Base-by-base conservation (phyloP, 2,113 vertebrate genomes). In the Tautogolabrus adspersus region DNA sequence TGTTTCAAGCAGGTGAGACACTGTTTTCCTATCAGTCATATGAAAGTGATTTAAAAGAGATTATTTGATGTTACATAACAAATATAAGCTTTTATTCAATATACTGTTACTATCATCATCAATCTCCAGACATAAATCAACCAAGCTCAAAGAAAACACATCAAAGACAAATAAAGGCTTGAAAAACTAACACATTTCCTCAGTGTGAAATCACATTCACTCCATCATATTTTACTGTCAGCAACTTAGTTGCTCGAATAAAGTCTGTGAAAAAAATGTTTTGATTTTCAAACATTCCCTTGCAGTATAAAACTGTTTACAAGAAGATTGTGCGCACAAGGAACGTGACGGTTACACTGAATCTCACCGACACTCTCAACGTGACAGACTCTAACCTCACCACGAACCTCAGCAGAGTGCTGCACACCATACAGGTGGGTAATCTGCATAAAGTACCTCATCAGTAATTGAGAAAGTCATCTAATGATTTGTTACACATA, bases 1-100 rank as follows among this genome's bases (percentile, higher is more conserved):
- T 99, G 97, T 93, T 99, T 99, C 93, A 97, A 96, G 93, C 98
- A 99, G 97, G 98, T 99, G 89, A 91, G 95, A 0, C 3, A n/a
- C 8, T 59, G 11, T 34, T 54, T 55, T 55, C 19, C 19, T 6
- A 9, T 55, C 34, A 46, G 9, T 55, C 7, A 46, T 7, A 23
- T 22, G 7, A 47, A 47, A 19, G 10, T 22, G 7, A 30, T 44
- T 34, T 34, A 34, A 34, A 34, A 34, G 30, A 6, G 30, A 22
- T 23, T 21, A 34, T 61, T 49, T 18, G 6, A 49, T 49, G 6
- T 18, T 1, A 49, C 16, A 49, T 18, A 13, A 46, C 4, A 19
- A 8, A 47, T 42, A 60, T 46, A 37, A 34, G 5, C n/a, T 26
- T 26, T 12, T n/a, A 26, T 16, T 54, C 34, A 12, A 57, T 16